Evolutionary conservation across 2,797 vertebrate genomes (phyloP).

Genomic region (Rhinogobio ventralis): DNA sequence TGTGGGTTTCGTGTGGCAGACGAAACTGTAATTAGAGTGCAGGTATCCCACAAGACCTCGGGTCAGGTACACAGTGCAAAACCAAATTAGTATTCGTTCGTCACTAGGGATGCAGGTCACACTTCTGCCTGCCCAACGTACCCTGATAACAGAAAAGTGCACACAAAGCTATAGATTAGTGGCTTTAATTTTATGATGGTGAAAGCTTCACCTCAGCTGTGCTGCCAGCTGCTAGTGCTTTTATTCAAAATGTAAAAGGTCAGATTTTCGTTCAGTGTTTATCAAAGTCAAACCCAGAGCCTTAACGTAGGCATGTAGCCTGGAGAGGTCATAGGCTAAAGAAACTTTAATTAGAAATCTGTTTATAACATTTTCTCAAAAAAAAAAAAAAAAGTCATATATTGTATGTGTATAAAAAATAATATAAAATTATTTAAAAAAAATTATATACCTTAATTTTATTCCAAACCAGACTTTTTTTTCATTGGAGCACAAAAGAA

Average conservation of each 20-base stretch:
- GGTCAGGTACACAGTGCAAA: constrained; percentile 45
- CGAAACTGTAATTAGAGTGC: constrained; percentile 43
- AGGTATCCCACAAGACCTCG: constrained; percentile 36
- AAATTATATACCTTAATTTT: no score
- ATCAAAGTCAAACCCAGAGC: constrained; percentile 22
- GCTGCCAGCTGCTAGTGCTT: constrained; percentile 1
- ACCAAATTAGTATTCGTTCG: constrained; percentile 23
- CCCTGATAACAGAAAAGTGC: constrained; percentile 16
- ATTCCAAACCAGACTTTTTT: background rate
- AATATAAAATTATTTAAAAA: no score
- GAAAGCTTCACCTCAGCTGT: constrained; percentile 17
- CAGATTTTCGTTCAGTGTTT: constrained; percentile 30
- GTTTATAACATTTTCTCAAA: constrained; percentile 1
- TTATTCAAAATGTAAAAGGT: constrained; percentile 49
- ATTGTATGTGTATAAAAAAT: background rate
- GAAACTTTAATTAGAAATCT: constrained; percentile 16
- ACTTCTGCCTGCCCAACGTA: background rate
- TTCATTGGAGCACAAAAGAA: background rate
- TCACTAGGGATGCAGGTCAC: constrained; percentile 9
- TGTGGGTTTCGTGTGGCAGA: constrained; percentile 21
- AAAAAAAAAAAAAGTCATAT: background rate
- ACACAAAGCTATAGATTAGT: constrained; percentile 38
- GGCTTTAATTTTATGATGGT: constrained; percentile 19
- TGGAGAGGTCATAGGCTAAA: background rate
- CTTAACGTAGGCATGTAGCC: background rate